Evolutionary conservation across 2,797 vertebrate species (phyloP), one percentile per base, ranked within the genome.

Genomic region (Apodemus agrarius): DNA sequence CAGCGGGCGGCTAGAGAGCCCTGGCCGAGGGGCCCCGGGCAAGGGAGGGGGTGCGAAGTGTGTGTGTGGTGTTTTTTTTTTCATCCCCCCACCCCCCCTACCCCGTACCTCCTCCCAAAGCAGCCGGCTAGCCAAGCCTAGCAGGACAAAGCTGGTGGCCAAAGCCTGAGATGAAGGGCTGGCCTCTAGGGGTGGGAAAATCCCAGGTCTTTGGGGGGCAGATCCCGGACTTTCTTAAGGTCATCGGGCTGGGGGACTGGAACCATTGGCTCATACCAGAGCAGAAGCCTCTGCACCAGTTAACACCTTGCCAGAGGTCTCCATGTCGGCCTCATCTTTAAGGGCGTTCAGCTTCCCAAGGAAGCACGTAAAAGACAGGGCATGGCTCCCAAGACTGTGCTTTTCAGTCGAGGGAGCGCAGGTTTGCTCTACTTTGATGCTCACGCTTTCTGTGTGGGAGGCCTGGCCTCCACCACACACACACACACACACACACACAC

Each of bases 221-320:
- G 94, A 94, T 96, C 92, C 59, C 86, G 94, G 93, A 94, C 92
- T 78, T 94, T 89, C 87, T 86, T n/a, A 94, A 97, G 96, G 96
- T 97, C 94, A 97, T 54, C 3, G 37, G 79, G 84, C 86, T 76
- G 40, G 85, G 92, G 93, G 91, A 95, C 34, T 67, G 31, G 63
- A 69, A 89, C 94, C 65, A 40, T 87, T 43, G 57, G 72, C 91
- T 65, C 93, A 89, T 26, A 92, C 49, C 86, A 54, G 91, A 96
- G 83, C 88, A 78, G 61, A 94, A 91, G 79, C 96, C 76, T 4
- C 37, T 9, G 43, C 80, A 72, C 43, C 76, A 31, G 69, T 91
- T 21, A 63, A 69, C 26, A 86, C 85, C 26, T 31, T 89, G 49
- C 21, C 72, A 37, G n/a, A 10, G 22, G 82, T 21, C 67, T 61